Base-by-base conservation (phyloP, 2,113 vertebrate species). In the Mus musculus region DNA sequence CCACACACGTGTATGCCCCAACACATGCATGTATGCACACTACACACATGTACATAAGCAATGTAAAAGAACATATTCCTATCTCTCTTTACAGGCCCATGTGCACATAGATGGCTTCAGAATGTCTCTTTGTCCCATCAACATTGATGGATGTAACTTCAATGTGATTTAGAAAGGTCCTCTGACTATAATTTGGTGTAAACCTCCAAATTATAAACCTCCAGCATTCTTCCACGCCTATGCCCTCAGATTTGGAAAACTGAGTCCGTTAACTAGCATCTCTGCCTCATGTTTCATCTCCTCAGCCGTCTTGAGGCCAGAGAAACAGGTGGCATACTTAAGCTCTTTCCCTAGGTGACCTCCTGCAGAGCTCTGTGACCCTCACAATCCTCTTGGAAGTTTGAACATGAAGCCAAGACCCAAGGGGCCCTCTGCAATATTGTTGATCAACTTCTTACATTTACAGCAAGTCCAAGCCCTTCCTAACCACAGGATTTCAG, bases 401-500 rank as follows among this genome's bases (percentile, higher is more conserved):
- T n/a, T 67, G n/a, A 26, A 3, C 26, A 33, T 24, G 61, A 92
- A 63, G 30, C 26, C 77, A 65, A 39, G 61, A 16, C 26, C 90
- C 30, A 46, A 56, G 17, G 2, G 24, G 36, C 30, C 24, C 52
- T 46, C 69, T 52, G 24, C 8, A 81, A 14, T n/a, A 59, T n/a
- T 1, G 4, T 49, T 30, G 0, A 9, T 71, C 0, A 61, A 72
- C 17, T 3, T 28, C 14, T 69, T 22, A 13, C 22, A 19, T 5
- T 67, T 11, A 63, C 1, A n/a, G 10, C 3, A 56, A n/a, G 11
- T 2, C 59, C 49, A 5, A 54, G 63, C 8, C 54, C 73, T 91
- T 87, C 30, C 84, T n/a, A 46, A 1, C 52, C 3, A 65, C 10
- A 0, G 24, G 2, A 17, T 61, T 71, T 80, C 11, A 39, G 88